These are phyloP conservation scores for Heliocidaris erythrogramma DNA, from an alignment of 35 echinoderm and acorn worm species.

Conservation along the genomic window DNA sequence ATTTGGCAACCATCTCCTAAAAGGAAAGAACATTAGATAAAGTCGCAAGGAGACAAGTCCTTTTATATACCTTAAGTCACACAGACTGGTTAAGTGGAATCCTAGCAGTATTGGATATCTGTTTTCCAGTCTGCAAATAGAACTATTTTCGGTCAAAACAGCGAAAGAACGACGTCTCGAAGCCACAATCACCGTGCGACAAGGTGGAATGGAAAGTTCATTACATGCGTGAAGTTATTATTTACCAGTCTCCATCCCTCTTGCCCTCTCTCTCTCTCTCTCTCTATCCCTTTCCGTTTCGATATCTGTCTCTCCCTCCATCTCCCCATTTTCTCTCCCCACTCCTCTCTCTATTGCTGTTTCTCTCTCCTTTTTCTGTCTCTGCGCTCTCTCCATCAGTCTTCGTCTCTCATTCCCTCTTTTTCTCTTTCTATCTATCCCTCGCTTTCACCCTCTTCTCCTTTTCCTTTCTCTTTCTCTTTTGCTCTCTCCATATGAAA, in stretches of 20 bases:
- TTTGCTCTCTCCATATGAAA: too few species aligned
- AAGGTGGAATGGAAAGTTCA: neutral
- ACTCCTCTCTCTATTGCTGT: too few species aligned
- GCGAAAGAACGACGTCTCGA: neutral
- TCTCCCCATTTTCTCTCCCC: neutral
- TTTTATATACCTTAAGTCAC: neutral
- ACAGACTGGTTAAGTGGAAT: neutral
- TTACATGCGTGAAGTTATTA: neutral
- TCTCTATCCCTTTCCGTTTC: neutral
- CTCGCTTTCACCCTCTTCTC: neutral
- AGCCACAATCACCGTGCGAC: neutral
- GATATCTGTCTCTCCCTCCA: neutral
- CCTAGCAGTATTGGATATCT: neutral
- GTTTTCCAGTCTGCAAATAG: neutral
- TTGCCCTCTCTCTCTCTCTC: neutral
- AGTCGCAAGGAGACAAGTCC: neutral
- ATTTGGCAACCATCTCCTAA: neutral
- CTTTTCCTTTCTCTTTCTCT: neutral
- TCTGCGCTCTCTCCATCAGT: neutral
- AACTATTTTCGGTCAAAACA: constrained; percentile 2
- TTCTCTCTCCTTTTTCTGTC: too few species aligned
- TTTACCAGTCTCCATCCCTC: neutral
- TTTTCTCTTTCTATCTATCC: neutral
- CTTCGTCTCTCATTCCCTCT: neutral
- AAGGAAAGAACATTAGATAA: neutral